Percentiles rank a stretch among this genome's conserved stretches.
These are phyloP conservation scores for Caracal caracal DNA, from an alignment of 2,113 vertebrate species.

Conservation along the genomic window DNA sequence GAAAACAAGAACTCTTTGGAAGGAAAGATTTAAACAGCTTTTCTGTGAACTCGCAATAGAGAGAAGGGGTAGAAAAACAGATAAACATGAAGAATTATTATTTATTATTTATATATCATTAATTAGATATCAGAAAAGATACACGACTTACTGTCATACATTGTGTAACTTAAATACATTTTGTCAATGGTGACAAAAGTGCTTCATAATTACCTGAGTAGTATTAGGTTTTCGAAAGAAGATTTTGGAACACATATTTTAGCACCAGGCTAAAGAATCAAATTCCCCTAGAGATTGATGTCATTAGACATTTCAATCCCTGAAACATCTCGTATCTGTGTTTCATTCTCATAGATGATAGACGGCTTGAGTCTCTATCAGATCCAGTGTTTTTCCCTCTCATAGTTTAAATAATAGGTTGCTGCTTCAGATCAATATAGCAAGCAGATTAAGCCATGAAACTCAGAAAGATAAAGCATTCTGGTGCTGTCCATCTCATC, in stretches of 20 bases:
- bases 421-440: conserved; percentile 21
- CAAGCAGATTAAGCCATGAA: conserved; percentile 5
- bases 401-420: background rate
- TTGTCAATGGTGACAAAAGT: background rate
- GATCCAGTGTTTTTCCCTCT: background rate
- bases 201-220: background rate
- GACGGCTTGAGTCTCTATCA: background rate
- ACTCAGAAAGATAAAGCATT: background rate
- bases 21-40: background rate
- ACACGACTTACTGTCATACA: background rate
- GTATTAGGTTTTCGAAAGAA: background rate
- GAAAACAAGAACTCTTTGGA: background rate
- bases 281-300: background rate
- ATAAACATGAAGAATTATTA: background rate
- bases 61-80: background rate
- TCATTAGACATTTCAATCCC: background rate
- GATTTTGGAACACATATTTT: background rate
- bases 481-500: background rate
- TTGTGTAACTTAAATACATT: background rate
- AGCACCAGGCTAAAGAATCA: background rate
- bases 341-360: background rate
- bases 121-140: background rate
- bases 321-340: background rate
- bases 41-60: background rate
- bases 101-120: background rate